A percentile compares a stretch with the other conserved stretches of the same genome.
These are phyloP conservation scores for Pomacea canaliculata DNA, from an alignment of 2,888 invertebrate species.

Conservation along the genomic window DNA sequence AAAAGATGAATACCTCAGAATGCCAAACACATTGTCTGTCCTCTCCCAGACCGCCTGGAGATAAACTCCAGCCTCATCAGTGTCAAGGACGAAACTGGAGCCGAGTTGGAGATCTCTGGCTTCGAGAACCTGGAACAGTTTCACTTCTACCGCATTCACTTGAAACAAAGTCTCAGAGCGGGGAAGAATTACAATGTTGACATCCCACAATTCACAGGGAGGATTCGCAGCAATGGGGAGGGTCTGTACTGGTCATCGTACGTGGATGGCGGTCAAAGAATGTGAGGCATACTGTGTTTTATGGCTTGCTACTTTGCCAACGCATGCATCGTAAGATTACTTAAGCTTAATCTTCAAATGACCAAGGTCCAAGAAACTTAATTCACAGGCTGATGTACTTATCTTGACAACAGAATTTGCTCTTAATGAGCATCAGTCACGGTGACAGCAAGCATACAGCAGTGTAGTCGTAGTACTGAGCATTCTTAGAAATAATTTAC, in stretches of 20 bases:
- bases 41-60: conserved; percentile 11
- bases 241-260: conserved; percentile 40
- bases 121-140: conserved; percentile 6
- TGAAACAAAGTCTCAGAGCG: conserved; percentile 74
- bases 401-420: too few relatives aligned
- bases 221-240: conserved; percentile 73
- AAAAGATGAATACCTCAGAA: too few relatives aligned
- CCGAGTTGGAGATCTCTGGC: background rate
- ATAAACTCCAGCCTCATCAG: conserved; percentile 1
- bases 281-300: conserved; percentile 24
- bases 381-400: too few relatives aligned
- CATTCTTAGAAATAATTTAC: too few relatives aligned
- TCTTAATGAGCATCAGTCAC: too few relatives aligned
- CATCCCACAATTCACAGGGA: conserved; percentile 79
- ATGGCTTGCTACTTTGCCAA: too few relatives aligned
- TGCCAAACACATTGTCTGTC: too few relatives aligned
- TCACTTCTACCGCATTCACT: conserved; percentile 72
- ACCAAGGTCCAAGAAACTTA: too few relatives aligned
- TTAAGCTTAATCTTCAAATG: too few relatives aligned
- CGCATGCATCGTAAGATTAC: too few relatives aligned
- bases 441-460: too few relatives aligned
- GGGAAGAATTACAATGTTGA: conserved; percentile 78
- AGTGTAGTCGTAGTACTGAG: too few relatives aligned
- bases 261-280: conserved; percentile 23
- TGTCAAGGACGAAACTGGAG: background rate